Conservation (phyloP, 2,113 vertebrate genomes). For the Sminthopsis crassicaudata region DNA sequence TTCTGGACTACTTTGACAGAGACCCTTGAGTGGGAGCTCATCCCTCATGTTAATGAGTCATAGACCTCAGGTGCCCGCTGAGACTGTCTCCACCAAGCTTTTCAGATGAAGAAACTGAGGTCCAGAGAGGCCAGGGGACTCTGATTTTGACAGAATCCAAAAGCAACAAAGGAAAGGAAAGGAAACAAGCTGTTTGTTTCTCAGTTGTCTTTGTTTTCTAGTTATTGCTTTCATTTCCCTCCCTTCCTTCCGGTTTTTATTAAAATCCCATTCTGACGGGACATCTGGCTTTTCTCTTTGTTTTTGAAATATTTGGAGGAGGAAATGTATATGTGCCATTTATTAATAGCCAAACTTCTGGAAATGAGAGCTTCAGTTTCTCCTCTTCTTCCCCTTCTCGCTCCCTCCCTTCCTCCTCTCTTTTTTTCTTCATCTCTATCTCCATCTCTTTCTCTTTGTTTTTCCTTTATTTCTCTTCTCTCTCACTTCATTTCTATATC, state of each 20-base stretch:
- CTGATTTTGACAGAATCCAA: not conserved
- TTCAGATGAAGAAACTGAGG: conserved; percentile 36
- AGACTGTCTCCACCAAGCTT: not conserved
- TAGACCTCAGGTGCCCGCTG: not conserved
- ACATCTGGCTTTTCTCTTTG: conserved; percentile 36
- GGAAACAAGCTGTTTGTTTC: not conserved
- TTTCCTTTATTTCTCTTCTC: not conserved
- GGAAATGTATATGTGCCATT: conserved; percentile 5
- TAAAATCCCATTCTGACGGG: conserved; percentile 47
- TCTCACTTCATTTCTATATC: not conserved
- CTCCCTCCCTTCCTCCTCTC: not conserved
- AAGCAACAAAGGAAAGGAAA: not conserved
- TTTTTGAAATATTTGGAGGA: conserved; percentile 21
- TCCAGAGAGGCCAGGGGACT: not conserved
- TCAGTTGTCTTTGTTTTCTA: conserved; percentile 43
- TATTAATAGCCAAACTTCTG: conserved; percentile 54
- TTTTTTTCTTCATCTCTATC: not conserved
- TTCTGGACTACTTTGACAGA: not conserved
- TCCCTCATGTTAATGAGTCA: not conserved
- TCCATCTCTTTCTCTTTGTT: not conserved
- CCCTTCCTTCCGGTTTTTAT: conserved; percentile 37
- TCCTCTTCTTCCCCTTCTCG: not conserved
- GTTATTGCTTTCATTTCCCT: not conserved
- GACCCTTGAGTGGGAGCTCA: not conserved
- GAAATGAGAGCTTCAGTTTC: conserved; percentile 55